Evolutionary conservation across 2,113 vertebrate genomes (phyloP).

Genomic region (Callaeas wilsoni): DNA sequence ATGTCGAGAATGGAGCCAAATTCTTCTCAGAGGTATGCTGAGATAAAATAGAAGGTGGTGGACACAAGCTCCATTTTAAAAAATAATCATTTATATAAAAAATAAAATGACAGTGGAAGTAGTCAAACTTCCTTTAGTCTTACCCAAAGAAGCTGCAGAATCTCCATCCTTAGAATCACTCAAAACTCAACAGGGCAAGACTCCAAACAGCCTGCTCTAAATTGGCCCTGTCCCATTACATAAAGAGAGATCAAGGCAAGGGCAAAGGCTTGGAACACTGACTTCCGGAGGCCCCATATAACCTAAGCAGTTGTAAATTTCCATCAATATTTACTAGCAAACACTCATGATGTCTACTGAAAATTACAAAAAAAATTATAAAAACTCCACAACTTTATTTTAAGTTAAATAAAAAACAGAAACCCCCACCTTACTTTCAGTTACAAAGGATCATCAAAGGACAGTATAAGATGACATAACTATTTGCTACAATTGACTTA

Average conservation of each 20-base stretch:
- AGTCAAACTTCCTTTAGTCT: background rate
- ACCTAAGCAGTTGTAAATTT: background rate
- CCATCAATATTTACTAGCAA: background rate
- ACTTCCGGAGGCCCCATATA: background rate
- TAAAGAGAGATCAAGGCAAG: fast-evolving
- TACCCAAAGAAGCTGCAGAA: background rate
- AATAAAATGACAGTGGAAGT: background rate
- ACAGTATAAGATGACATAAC: background rate
- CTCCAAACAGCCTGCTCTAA: background rate
- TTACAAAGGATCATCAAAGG: background rate
- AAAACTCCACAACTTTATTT: background rate
- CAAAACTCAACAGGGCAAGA: background rate
- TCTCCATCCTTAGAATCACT: background rate
- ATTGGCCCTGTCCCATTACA: background rate
- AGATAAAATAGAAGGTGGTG: background rate
- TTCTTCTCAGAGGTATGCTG: background rate
- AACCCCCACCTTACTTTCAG: background rate
- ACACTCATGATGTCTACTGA: background rate
- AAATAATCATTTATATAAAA: background rate
- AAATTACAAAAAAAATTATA: background rate
- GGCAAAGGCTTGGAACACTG: background rate
- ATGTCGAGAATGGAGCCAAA: background rate
- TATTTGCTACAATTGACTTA: background rate
- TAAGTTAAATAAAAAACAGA: background rate
- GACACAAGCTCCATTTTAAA: background rate